Evolutionary conservation across 1,140 invertebrate species (phyloP).

Genomic region (Cydia fagiglandana): DNA sequence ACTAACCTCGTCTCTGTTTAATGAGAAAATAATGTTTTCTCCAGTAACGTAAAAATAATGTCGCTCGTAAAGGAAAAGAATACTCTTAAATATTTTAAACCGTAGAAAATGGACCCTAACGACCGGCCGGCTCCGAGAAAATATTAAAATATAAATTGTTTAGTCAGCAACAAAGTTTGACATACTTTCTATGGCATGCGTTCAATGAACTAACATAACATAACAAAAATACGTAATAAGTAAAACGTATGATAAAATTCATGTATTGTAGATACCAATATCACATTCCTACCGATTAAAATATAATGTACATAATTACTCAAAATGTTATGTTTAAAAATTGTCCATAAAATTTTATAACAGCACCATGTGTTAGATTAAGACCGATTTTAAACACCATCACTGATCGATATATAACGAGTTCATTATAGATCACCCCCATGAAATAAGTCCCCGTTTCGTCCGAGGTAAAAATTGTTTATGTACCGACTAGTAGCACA

Average conservation of each 20-base stretch:
- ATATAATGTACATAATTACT: background rate
- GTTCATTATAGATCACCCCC: too few relatives aligned
- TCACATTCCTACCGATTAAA: background rate
- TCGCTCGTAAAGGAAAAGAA: constrained; percentile 30
- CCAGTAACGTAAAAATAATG: constrained; percentile 45
- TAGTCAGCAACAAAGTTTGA: background rate
- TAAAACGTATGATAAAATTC: background rate
- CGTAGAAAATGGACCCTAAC: constrained; percentile 25
- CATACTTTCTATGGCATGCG: background rate
- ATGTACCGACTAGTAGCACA: too few relatives aligned
- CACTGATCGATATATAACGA: too few relatives aligned
- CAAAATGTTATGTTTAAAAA: too few relatives aligned
- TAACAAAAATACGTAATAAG: background rate
- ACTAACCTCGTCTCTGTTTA: constrained; percentile 38
- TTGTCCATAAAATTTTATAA: too few relatives aligned
- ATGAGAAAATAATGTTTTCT: constrained; percentile 45
- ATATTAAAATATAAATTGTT: constrained; percentile 22
- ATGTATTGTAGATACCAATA: too few relatives aligned
- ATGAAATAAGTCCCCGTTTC: too few relatives aligned
- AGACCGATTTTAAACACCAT: too few relatives aligned
- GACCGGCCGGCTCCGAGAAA: background rate
- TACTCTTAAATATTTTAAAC: constrained; percentile 32
- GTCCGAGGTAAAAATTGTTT: too few relatives aligned
- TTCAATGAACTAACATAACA: background rate
- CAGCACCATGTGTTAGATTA: too few relatives aligned